Evolutionary conservation across 2,888 invertebrate species (phyloP), one percentile per base, ranked within the genome.

Genomic region (Dasypogon diadema): DNA sequence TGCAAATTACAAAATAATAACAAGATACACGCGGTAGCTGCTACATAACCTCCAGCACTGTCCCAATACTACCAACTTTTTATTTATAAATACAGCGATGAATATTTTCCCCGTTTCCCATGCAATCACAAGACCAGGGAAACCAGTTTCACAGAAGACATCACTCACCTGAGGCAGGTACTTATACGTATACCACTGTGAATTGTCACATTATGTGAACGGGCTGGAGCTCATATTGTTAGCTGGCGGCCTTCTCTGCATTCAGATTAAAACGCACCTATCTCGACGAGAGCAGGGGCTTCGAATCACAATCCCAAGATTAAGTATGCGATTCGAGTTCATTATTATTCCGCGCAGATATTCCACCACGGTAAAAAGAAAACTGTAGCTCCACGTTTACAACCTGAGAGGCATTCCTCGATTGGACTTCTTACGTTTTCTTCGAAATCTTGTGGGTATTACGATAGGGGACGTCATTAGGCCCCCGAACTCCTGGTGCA

Each of bases 221-320:
- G 24, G 22, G 22, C n/a, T 37, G 65, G 65, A 24, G 18, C 48
- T 48, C 48, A 24, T 46, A 65, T 42, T 63, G 58, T 60, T 60
- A 60, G 14, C 24, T 46, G 46, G 21, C 42, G 65, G 46, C 65
- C 65, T 65, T 65, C 48, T 37, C 14, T 65, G 65, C 65, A 65
- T 65, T 22, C 65, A 65, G 65, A 65, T 65, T 18, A 34, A 37
- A 60, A 42, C 60, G 65, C 65, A 48, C 65, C 65, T 24, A 65
- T 46, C 65, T 18, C n/a, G 18, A 34, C 65, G 63, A 21, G 63
- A 8, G 42, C 42, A 42, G 63, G 42, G 56, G 24, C n/a, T n/a
- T 12, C n/a, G 24, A 26, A n/a, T 16, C 22, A n/a, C 24, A 65
- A 18, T 18, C 24, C 14, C 46, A 37, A 46, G 21, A 65, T 46